Base-by-base conservation (phyloP, 2,113 vertebrate species). In the Psilopogon haemacephalus region DNA sequence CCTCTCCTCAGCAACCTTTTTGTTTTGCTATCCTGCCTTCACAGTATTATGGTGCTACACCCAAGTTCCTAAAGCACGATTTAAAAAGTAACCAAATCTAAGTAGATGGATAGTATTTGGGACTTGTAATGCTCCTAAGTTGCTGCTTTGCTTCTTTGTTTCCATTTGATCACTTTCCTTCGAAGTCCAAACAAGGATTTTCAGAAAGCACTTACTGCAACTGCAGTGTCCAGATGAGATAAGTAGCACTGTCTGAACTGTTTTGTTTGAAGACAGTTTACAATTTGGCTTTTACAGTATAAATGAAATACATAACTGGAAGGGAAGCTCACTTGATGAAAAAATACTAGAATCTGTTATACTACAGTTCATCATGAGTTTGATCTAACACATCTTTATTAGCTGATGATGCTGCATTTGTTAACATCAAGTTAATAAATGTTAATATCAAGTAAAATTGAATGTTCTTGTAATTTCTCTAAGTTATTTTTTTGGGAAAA, bases 401-500 rank as follows among this genome's bases (percentile, higher is more conserved):
- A 69, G 55, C 28, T 70, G 46, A 55, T 63, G 30, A 15, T 42
- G 9, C 9, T 44, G 8, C 27, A 72, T 55, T 60, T 65, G 58
- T n/a, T 59, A 46, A 69, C 12, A n/a, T n/a, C n/a, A n/a, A n/a
- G n/a, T n/a, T n/a, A n/a, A n/a, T n/a, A 33, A 79, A 50, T 37
- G 12, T 37, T 56, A n/a, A 8, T 76, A 78, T 21, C 11, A 27
- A 56, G 3, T 44, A 11, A 24, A 33, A 35, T 32, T 75, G 63
- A 55, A 85, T 76, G n/a, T 60, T 81, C 88, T 93, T 94, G 18
- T 72, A 62, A 69, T 90, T 94, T 89, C 67, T 92, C 4, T 38
- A 84, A 84, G 74, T 83, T 92, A 12, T 84, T 96, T 92, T 92
- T 85, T 68, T 95, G 94, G 89, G 91, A 91, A 89, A 95, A 88